phyloP scores from a whole-genome alignment of 1,140 invertebrate species.

The Chrysopa pallens region DNA sequence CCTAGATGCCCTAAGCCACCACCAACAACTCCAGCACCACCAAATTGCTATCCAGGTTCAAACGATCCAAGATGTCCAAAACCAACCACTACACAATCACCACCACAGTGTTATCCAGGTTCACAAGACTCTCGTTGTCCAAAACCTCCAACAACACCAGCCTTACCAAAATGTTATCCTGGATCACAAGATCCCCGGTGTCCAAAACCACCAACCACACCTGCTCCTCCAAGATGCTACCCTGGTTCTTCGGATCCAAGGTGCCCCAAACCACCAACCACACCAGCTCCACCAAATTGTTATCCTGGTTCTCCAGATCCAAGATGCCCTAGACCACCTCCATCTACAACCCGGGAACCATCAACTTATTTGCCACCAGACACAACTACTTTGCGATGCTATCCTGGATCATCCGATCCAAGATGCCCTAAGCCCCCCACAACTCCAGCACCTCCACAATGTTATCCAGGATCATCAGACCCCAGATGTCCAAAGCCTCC shows the following conservation, averaged over 20 bases:
- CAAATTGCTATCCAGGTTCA: no score
- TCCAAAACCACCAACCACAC: conserved; percentile 8
- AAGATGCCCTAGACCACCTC: conserved; percentile 14
- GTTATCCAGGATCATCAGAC: conserved; percentile 18
- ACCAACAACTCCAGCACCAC: conserved; percentile 1
- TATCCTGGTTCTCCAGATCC: conserved; percentile 22
- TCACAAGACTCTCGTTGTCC: conserved; percentile 17
- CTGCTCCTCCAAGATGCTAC: conserved; percentile 6
- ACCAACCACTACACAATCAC: conserved; percentile 7
- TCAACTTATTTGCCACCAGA: conserved; percentile 9
- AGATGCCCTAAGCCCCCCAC: conserved; percentile 17
- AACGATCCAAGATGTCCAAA: conserved; percentile 19
- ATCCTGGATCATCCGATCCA: conserved; percentile 18
- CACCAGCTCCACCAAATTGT: conserved; percentile 10
- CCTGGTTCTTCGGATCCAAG: conserved; percentile 8
- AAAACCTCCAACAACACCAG: conserved; percentile 5
- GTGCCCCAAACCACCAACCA: conserved; percentile 8
- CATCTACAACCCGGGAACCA: conserved; percentile 8
- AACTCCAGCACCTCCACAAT: conserved; percentile 10
- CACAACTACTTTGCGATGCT: conserved; percentile 13
- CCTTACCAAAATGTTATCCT: conserved; percentile 9
- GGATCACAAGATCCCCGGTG: conserved; percentile 18
- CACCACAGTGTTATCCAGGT: conserved; percentile 17
- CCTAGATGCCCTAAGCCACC: conserved; percentile 8
- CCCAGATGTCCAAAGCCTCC: conserved; percentile 23